These are phyloP conservation scores for Halictus quadricinctus DNA, from an alignment of 2,888 invertebrate genomes.

Conservation along the genomic window DNA sequence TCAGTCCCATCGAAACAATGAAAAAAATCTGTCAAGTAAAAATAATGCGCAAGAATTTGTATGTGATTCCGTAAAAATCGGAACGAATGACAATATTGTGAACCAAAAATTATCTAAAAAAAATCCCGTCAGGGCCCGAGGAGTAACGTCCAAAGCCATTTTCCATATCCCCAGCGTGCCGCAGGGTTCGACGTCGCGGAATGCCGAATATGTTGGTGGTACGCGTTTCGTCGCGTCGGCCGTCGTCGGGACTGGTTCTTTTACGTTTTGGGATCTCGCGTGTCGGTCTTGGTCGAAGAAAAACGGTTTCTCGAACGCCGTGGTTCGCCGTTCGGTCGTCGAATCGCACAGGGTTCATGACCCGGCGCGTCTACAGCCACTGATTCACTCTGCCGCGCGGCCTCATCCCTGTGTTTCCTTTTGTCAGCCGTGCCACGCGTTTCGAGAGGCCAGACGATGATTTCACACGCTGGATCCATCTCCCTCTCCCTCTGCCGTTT, in stretches of 20 bases:
- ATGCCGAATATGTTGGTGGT: background rate
- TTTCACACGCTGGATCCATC: background rate
- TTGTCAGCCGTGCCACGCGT: conserved; percentile 70
- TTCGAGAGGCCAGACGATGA: conserved; percentile 64
- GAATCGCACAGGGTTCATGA: conserved; percentile 76
- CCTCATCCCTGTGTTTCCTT: conserved; percentile 56
- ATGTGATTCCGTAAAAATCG: too few relatives aligned
- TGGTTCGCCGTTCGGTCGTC: conserved; percentile 61
- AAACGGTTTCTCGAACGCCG: conserved; percentile 59
- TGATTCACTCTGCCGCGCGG: conserved; percentile 71
- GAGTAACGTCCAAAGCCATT: background rate
- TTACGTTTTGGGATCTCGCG: conserved; percentile 3
- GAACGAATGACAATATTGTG: too few relatives aligned
- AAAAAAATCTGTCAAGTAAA: background rate
- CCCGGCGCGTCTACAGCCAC: conserved; percentile 75
- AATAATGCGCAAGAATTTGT: too few relatives aligned
- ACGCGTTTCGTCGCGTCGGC: conserved; percentile 12
- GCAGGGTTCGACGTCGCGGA: background rate
- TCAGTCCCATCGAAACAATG: too few relatives aligned
- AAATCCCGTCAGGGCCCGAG: too few relatives aligned
- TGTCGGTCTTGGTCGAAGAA: conserved; percentile 44
- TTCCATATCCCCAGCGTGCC: background rate
- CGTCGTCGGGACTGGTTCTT: background rate
- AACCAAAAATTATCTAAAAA: too few relatives aligned
- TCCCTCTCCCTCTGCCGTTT: background rate